Evolutionary conservation across 2,888 invertebrate genomes (phyloP), one percentile per base, ranked within the genome.

Genomic region (Meandrusa payeni): DNA sequence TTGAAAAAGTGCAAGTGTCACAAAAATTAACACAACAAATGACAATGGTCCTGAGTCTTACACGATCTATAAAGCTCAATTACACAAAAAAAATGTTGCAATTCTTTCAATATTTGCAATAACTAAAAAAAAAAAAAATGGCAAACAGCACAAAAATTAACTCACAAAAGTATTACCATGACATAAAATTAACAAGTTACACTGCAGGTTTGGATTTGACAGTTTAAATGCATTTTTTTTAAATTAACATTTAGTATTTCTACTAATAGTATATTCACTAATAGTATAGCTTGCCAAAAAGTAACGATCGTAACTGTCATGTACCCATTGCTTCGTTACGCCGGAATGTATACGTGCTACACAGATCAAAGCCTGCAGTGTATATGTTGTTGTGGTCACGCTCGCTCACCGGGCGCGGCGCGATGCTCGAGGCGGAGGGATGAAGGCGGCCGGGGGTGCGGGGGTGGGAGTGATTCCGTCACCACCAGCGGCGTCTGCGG

Each of bases 401-500:
- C 85, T 78, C 80, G 76, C 86, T 87, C 85, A 86, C 82, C 89
- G 77, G 79, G 90, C 85, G 80, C 89, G 69, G 79, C 88, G 61
- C 88, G 88, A 61, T 81, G 83, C 57, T 91, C 90, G 59, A 91
- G 85, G 44, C 88, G 81, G 41, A 88, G 82, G 24, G 87, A 87
- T 2, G 85, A 86, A 2, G 88, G 88, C 50, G 87, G 87, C 12
- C 83, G 77, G 39, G 86, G 87, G 64, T 85, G 85, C 39, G 82
- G 78, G 20, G 85, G 80, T 4, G 81, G 83, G 19, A 86, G 67
- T 47, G 81, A 74, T 54, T 85, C 88, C 31, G 82, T 81, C 50
- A 90, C 89, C 49, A 90, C 91, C 59, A 92, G 88, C 23, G 95
- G 95, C 47, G 95, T 95, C 77, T 95, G 94, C 9, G 96, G 96